Evolutionary conservation across 2,797 vertebrate genomes (phyloP), one percentile per base, ranked within the genome.

Genomic region (Antrozous pallidus): DNA sequence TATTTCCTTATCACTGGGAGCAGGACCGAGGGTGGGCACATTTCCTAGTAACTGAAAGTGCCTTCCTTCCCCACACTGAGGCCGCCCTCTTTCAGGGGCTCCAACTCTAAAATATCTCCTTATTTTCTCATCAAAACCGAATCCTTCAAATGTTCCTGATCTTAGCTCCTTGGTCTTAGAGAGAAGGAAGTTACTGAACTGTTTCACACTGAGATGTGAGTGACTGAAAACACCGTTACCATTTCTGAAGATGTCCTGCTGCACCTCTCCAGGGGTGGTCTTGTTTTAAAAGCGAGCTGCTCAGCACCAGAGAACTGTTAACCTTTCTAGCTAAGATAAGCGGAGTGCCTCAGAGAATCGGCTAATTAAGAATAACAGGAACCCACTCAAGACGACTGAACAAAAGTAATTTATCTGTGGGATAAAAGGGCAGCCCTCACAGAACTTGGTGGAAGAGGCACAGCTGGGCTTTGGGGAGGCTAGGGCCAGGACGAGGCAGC

Each of bases 1-100:
- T 86, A 77, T 70, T 93, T 73, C 74, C 85, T 77, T 91, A 58
- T 94, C 92, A 65, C 56, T 71, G 63, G 91, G 77, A 95, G 51
- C 83, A 91, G 82, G 58, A 77, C 61, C 74, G 49, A 92, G 33
- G 45, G 63, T 61, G 54, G 65, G 63, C 63, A 82, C 69, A 78
- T 93, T 91, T 92, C 61, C 88, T 61, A 42, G 47, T 70, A 31
- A 40, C 45, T 80, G 61, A 82, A 88, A 40, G 24, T 90, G 31
- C 31, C 82, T 91, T 70, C 51, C 38, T 2, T 63, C 26, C 56
- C 56, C 56, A 20, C 14, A 74, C 49, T 18, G 0, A 38, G 49
- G 24, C 54, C 36, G 12, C 8, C 22, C 20, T 91, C 70, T 54
- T 18, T 12, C 33, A 18, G 38, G 84, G 84, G 26, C 33, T n/a